These are phyloP conservation scores for Epinephelus lanceolatus DNA, from an alignment of 2,113 vertebrate genomes.

Conservation along the genomic window DNA sequence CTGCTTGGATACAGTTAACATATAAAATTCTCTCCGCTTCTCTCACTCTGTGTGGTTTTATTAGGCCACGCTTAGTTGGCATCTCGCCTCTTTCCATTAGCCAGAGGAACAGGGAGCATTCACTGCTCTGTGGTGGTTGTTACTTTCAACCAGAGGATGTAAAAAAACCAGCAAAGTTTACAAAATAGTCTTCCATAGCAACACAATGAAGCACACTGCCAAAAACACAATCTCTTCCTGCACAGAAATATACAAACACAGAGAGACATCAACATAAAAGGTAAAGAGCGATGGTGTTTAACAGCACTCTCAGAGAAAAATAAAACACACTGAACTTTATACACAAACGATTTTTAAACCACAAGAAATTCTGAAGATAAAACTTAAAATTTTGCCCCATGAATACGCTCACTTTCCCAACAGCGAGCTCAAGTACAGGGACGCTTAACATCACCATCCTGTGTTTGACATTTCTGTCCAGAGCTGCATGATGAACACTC, in stretches of 20 bases:
- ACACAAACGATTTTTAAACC: not conserved
- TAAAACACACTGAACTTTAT: not conserved
- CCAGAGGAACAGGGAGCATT: conserved; percentile 50
- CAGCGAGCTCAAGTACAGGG: conserved; percentile 7
- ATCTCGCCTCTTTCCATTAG: conserved; percentile 64
- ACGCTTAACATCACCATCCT: conserved; percentile 42
- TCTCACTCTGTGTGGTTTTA: conserved; percentile 64
- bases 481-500: conserved; percentile 30
- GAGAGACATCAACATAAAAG: conserved; percentile 6
- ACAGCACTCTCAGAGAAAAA: not conserved
- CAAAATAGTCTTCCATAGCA: conserved; percentile 64
- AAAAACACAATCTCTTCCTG: not conserved
- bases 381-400: not conserved
- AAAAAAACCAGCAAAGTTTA: conserved; percentile 56
- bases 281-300: conserved; percentile 23
- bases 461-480: conserved; percentile 62
- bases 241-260: conserved; percentile 37
- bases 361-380: not conserved
- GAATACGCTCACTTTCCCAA: not conserved
- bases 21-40: conserved; percentile 31
- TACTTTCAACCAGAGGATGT: conserved; percentile 51
- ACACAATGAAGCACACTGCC: conserved; percentile 45
- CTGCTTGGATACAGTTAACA: conserved; percentile 23
- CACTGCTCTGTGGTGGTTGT: conserved; percentile 62
- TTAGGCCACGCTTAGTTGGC: conserved; percentile 61